Conservation (phyloP, 2,113 vertebrate genomes). For the Eonycteris spelaea region DNA sequence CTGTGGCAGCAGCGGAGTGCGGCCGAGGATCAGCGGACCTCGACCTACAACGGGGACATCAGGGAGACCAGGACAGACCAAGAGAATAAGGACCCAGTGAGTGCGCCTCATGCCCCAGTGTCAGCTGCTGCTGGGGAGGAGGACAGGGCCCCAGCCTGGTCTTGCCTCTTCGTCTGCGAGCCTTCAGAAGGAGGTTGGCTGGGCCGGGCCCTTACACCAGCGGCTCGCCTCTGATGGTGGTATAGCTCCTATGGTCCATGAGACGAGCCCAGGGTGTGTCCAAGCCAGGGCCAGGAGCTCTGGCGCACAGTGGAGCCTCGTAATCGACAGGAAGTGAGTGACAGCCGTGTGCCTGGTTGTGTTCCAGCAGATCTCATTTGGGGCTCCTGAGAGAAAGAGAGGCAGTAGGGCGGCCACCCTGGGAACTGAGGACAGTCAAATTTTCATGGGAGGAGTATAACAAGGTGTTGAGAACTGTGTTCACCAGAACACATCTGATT, state of each 20-base stretch:
- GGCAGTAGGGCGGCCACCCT: background rate
- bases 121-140: background rate
- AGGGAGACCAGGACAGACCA: constrained; percentile 90
- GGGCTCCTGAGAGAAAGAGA: background rate
- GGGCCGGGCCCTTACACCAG: background rate
- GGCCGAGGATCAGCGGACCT: constrained; percentile 82
- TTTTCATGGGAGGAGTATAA: background rate
- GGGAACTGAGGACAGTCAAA: background rate
- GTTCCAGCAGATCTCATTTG: background rate
- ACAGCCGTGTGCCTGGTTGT: rapidly evolving
- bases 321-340: background rate
- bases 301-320: background rate
- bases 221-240: background rate
- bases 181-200: background rate
- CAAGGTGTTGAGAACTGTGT: background rate
- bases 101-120: constrained; percentile 24
- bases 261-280: background rate
- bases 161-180: background rate
- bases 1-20: constrained; percentile 93
- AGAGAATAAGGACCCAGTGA: constrained; percentile 89
- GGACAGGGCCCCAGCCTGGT: background rate
- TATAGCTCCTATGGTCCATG: background rate
- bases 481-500: background rate
- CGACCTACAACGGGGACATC: constrained; percentile 80
- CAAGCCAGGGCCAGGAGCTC: background rate